Conservation (phyloP, 2,888 invertebrate genomes). For the Dasysyrphus tricinctus region DNA sequence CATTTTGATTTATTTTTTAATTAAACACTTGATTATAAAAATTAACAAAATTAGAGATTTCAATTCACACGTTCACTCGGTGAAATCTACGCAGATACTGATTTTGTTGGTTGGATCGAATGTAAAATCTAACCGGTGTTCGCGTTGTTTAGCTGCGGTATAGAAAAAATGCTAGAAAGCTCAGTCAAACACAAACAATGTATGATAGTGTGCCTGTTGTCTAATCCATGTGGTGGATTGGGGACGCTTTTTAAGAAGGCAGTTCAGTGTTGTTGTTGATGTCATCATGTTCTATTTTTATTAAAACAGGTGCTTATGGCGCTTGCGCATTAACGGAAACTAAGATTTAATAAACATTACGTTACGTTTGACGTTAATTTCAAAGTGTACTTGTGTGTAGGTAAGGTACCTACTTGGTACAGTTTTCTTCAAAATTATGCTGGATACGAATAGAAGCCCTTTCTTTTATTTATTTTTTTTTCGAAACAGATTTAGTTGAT, state of each 20-base stretch:
- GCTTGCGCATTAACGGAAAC: neutral
- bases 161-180: conserved; percentile 32
- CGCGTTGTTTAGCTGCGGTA: neutral
- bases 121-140: conserved; percentile 32
- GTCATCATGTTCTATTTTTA: conserved; percentile 64
- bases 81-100: conserved; percentile 72
- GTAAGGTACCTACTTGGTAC: conserved; percentile 33
- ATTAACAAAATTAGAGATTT: neutral
- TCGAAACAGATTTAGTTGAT: too few species aligned
- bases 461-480: too few species aligned
- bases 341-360: neutral
- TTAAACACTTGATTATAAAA: conserved; percentile 34
- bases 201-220: neutral
- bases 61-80: conserved; percentile 44
- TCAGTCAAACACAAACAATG: conserved; percentile 1
- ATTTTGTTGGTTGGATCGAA: conserved; percentile 36
- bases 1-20: conserved; percentile 76
- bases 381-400: neutral
- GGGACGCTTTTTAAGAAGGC: conserved; percentile 7
- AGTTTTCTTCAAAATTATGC: conserved; percentile 23
- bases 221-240: neutral
- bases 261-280: conserved; percentile 34
- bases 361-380: conserved; percentile 7
- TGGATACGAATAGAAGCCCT: too few species aligned
- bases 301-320: conserved; percentile 26